Evolutionary conservation across 2,113 vertebrate species (phyloP).

Genomic region (Crypturellus undulatus): DNA sequence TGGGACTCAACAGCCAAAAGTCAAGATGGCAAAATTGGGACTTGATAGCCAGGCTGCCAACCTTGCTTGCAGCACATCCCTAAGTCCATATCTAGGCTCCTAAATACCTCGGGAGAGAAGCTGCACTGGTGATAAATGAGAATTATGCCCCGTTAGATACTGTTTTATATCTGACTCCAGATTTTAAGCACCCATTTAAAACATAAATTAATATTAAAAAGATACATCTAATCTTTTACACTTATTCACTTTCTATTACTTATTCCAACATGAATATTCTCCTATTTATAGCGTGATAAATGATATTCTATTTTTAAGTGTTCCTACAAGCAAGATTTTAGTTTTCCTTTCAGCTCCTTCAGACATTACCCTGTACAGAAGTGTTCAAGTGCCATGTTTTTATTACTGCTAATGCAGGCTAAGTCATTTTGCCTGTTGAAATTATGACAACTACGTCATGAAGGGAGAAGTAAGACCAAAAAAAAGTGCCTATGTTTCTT

Average conservation of each 20-base stretch:
- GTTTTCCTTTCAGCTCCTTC: background rate
- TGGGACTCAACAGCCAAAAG: background rate
- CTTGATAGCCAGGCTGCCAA: background rate
- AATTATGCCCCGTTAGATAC: background rate
- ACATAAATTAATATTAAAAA: background rate
- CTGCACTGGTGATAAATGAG: background rate
- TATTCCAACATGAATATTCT: background rate
- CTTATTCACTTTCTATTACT: background rate
- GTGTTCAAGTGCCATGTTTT: background rate
- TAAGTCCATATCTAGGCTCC: background rate
- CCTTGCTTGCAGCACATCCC: background rate
- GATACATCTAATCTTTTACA: background rate
- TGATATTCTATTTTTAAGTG: background rate
- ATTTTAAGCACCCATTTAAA: background rate
- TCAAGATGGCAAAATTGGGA: background rate
- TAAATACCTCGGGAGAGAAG: background rate
- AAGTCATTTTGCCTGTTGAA: constrained; percentile 1
- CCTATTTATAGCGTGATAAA: background rate
- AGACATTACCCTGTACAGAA: background rate
- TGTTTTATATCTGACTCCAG: background rate
- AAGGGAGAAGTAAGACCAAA: constrained; percentile 12
- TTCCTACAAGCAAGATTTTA: background rate
- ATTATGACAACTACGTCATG: background rate
- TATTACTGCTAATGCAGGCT: background rate
- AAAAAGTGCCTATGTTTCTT: background rate